A percentile compares a stretch with the other conserved stretches of the same genome.
phyloP scores from a whole-genome alignment of 1,140 invertebrate genomes.

The Uloborus diversus region DNA sequence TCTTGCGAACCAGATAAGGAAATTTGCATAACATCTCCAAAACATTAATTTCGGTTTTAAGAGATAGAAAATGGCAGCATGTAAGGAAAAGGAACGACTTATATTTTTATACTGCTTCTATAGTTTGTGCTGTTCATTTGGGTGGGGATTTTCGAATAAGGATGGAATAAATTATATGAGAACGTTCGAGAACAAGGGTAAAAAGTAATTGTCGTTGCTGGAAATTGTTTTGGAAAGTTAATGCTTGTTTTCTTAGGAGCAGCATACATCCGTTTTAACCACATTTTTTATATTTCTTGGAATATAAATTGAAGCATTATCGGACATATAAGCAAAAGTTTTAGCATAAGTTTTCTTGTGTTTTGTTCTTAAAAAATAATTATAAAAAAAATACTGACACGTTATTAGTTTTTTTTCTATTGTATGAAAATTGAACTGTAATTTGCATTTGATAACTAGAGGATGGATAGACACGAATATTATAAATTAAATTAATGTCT shows the following conservation, averaged over 20 bases:
- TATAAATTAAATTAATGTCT: too few species aligned
- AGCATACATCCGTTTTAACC: conserved; percentile 3
- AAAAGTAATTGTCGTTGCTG: conserved; percentile 23
- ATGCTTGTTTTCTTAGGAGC: conserved; percentile 15
- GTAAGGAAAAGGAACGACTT: neutral
- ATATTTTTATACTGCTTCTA: conserved; percentile 21
- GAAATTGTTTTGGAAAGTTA: conserved; percentile 45
- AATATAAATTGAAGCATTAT: conserved; percentile 48
- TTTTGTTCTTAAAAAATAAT: neutral
- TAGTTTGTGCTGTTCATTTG: neutral
- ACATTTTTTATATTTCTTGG: neutral
- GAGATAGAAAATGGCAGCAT: neutral
- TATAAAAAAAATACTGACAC: neutral
- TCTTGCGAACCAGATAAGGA: conserved; percentile 34
- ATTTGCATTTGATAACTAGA: neutral
- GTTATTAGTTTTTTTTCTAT: neutral
- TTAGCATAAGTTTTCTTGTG: neutral
- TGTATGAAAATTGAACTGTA: neutral
- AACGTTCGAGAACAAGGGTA: conserved; percentile 13
- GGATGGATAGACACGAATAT: too few species aligned
- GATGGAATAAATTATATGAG: conserved; percentile 26
- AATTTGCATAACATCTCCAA: conserved; percentile 41
- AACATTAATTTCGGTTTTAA: conserved; percentile 36
- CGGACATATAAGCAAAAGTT: neutral
- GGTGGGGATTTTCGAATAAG: neutral